A percentile compares a stretch with the other conserved stretches of the same genome.
phyloP scores from a whole-genome alignment of 2,113 vertebrate genomes.

The Lynx canadensis region DNA sequence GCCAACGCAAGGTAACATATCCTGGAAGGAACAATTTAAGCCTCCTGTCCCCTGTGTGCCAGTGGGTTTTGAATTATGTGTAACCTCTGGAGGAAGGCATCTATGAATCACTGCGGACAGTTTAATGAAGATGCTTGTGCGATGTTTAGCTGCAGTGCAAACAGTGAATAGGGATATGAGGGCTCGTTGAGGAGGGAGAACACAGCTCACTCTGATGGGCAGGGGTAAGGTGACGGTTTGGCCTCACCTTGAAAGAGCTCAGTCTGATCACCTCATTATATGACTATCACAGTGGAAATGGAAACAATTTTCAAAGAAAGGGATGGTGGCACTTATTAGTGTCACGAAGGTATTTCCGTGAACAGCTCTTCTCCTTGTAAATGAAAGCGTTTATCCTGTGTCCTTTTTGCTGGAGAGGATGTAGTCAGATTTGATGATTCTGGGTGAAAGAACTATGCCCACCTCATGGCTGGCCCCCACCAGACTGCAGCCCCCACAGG shows the following conservation, averaged over 20 bases:
- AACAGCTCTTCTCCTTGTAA: neutral
- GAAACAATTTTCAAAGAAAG: constrained; percentile 34
- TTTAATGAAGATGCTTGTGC: neutral
- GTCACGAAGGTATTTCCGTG: neutral
- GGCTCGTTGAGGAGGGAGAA: neutral
- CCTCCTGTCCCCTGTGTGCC: neutral
- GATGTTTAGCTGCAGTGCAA: neutral
- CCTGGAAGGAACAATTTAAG: neutral
- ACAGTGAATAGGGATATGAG: neutral
- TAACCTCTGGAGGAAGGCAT: neutral
- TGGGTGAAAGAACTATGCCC: neutral
- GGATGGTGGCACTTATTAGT: neutral
- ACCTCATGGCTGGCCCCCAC: neutral
- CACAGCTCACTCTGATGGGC: neutral
- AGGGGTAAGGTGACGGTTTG: too few species aligned
- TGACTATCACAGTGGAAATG: neutral
- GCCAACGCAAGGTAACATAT: neutral
- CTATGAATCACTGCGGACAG: constrained; percentile 32
- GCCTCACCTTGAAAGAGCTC: neutral
- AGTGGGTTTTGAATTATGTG: neutral
- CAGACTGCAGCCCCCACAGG: neutral
- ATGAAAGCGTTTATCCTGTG: neutral
- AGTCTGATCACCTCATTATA: neutral
- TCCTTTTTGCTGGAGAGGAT: neutral
- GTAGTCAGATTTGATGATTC: neutral